Evolutionary conservation across 2,113 vertebrate genomes (phyloP), one percentile per base, ranked within the genome.

Genomic region (Hiodon tergisus): DNA sequence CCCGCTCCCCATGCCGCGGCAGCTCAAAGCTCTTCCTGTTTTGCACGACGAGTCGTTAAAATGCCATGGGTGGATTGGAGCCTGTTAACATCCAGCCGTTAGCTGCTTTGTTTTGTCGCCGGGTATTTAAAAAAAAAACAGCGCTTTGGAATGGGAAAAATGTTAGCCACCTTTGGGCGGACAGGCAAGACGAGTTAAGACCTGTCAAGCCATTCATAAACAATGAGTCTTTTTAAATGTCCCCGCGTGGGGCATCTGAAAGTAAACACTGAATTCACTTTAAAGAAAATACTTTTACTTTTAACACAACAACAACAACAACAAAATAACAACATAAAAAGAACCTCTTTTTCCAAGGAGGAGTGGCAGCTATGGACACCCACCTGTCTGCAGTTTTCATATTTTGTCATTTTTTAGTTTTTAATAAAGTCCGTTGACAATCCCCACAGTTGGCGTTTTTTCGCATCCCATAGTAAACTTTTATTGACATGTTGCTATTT

Each of bases 11-110:
- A 10, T 59, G 52, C 46, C 58, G 46, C 17, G 17, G 51, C 61
- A 3, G 58, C 54, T 65, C 55, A 73, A 74, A 16, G 53, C 58
- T 47, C 69, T 77, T 70, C 59, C 65, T 66, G 75, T 69, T 75
- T 62, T 58, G 48, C 54, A 51, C 2, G 57, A 6, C 14, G 2
- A 14, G 47, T 52, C 16, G 57, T 31, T 50, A 66, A 17, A 8
- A 17, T 46, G 52, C 67, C 11, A 3, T 10, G 61, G n/a, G 62
- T 62, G 7, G 72, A 74, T 67, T 31, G 48, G n/a, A 50, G 17
- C 75, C 59, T 50, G 68, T 54, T 76, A 53, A 57, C 68, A 65
- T 76, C 68, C 63, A 65, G 59, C 17, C 5, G 16, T 17, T 57
- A 8, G n/a, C 13, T 31, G n/a, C 51, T 66, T 66, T 50, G 65